These are phyloP conservation scores for Miniopterus natalensis DNA, from an alignment of 2,113 vertebrate genomes.

Conservation along the genomic window DNA sequence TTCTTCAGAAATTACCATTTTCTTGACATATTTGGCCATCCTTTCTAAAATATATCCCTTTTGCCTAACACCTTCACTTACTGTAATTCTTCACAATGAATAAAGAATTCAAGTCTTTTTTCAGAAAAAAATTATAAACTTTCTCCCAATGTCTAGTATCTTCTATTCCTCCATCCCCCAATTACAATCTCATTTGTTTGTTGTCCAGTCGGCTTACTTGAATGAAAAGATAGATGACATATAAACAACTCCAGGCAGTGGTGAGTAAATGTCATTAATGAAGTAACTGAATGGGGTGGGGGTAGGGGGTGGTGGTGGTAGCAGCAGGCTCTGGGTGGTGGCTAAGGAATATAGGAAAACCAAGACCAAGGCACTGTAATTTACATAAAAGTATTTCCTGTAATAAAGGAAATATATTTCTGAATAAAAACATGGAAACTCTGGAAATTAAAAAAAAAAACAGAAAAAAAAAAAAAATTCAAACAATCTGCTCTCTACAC, in stretches of 20 bases:
- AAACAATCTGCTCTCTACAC: neutral
- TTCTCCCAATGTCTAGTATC: neutral
- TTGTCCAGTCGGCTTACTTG: neutral
- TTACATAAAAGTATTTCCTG: constrained; percentile 37
- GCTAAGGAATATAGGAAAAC: constrained; percentile 10
- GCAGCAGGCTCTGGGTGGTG: neutral
- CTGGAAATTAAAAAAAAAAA: neutral
- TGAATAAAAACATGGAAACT: constrained; percentile 30
- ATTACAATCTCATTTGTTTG: neutral
- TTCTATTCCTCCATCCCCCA: neutral
- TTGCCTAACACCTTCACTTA: constrained; percentile 29
- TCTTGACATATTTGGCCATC: constrained; percentile 66
- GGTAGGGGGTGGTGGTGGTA: neutral
- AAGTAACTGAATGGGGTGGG: neutral
- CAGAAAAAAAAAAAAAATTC: neutral
- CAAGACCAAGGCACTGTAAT: constrained; percentile 22
- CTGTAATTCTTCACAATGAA: constrained; percentile 26
- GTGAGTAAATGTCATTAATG: neutral
- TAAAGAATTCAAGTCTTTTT: neutral
- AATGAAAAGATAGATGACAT: constrained; percentile 7
- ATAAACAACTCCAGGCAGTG: neutral
- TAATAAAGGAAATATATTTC: constrained; percentile 43
- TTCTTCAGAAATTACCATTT: constrained; percentile 67
- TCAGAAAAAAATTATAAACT: neutral
- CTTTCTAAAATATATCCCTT: neutral